Conservation (phyloP, 2,113 vertebrate species). For the Climacteris rufus region DNA sequence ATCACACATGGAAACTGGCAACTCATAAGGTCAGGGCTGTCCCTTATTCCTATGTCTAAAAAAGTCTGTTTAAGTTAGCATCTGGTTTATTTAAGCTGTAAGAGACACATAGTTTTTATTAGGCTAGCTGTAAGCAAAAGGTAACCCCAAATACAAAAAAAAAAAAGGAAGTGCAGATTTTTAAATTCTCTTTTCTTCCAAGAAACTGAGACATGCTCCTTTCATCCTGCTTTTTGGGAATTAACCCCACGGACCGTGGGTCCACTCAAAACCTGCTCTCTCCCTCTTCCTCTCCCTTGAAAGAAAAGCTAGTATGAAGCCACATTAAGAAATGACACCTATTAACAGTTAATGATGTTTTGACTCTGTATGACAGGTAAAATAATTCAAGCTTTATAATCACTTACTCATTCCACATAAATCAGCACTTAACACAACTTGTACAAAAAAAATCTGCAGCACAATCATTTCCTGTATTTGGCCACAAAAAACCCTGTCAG, state of each 20-base stretch:
- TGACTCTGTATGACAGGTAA: background rate
- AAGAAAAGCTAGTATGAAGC: background rate
- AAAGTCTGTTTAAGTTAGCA: background rate
- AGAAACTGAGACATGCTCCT: background rate
- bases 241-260: background rate
- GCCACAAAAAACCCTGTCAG: background rate
- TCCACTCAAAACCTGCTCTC: background rate
- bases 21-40: background rate
- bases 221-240: background rate
- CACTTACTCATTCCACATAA: background rate
- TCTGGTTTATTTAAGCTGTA: background rate
- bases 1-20: constrained; percentile 40
- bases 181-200: background rate
- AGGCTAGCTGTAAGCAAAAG: background rate
- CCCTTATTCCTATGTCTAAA: background rate
- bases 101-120: background rate
- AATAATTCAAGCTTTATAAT: background rate
- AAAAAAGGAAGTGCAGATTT: background rate
- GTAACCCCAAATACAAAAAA: constrained; percentile 3
- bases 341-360: background rate
- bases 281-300: background rate
- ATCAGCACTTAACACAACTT: background rate
- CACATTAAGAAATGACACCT: background rate
- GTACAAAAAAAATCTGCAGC: background rate
- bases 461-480: background rate